Conservation (phyloP, 2,113 vertebrate genomes). For the Corythornis cristatus region DNA sequence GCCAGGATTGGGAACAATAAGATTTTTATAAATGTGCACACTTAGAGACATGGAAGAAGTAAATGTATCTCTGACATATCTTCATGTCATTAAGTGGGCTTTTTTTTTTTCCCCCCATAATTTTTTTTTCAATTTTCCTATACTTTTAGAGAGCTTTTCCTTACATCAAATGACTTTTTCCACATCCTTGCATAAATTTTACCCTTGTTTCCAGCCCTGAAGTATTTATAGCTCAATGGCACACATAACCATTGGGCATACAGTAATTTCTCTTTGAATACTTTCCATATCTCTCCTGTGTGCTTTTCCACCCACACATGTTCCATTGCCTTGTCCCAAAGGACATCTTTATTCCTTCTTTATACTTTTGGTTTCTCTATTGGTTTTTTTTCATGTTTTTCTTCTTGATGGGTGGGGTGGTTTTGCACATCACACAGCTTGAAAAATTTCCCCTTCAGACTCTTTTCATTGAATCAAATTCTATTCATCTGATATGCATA, state of each 20-base stretch:
- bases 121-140: neutral
- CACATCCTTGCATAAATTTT: conserved; percentile 35
- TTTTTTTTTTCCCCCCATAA: neutral
- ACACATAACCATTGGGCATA: conserved; percentile 57
- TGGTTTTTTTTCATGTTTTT: conserved; percentile 40
- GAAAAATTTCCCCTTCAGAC: conserved; percentile 12
- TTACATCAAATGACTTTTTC: conserved; percentile 7
- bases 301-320: conserved; percentile 40
- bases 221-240: conserved; percentile 62
- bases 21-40: neutral
- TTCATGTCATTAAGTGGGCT: neutral
- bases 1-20: neutral
- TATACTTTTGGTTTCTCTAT: conserved; percentile 28
- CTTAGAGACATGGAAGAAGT: neutral
- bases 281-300: conserved; percentile 46
- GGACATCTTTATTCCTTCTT: conserved; percentile 45
- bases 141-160: neutral
- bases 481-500: conserved; percentile 23
- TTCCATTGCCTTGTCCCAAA: conserved; percentile 42
- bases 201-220: conserved; percentile 24
- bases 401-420: conserved; percentile 27
- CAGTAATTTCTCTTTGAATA: conserved; percentile 63
- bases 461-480: conserved; percentile 34
- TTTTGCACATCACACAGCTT: conserved; percentile 40
- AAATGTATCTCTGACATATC: neutral